A percentile compares a stretch with the other conserved stretches of the same genome.
These are phyloP conservation scores for Phaethornis superciliosus DNA, from an alignment of 2,113 vertebrate genomes.

Conservation along the genomic window DNA sequence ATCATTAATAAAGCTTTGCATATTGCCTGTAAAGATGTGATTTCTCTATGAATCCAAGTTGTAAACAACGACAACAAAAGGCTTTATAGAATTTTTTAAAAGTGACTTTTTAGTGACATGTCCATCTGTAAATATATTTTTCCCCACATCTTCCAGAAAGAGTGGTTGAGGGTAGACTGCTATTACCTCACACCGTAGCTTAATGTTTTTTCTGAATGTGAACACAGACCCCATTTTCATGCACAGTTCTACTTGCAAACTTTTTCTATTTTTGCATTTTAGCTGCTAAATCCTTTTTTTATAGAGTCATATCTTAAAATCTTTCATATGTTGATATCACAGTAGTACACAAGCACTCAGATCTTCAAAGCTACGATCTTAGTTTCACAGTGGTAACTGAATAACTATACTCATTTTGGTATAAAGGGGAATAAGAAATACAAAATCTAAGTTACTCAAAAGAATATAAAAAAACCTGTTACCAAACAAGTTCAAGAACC, in stretches of 20 bases:
- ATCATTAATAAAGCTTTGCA: not conserved
- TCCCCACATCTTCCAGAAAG: not conserved
- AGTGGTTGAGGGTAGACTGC: not conserved
- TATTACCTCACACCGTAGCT: not conserved
- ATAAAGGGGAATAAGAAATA: not conserved
- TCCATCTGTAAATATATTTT: not conserved
- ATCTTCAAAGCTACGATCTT: not conserved
- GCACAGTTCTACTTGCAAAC: not conserved
- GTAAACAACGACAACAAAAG: not conserved
- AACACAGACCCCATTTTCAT: not conserved
- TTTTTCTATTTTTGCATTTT: not conserved
- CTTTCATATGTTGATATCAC: not conserved
- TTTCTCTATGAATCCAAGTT: not conserved
- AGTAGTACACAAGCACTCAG: not conserved
- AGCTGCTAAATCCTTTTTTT: not conserved
- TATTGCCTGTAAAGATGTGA: not conserved
- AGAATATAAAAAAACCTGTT: not conserved
- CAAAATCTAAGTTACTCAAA: not conserved
- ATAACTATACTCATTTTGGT: not conserved
- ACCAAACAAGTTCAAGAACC: not conserved
- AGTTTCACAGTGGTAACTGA: not conserved
- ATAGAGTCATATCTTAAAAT: not conserved
- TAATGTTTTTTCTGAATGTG: not conserved
- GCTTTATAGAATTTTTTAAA: not conserved
- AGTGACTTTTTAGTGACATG: not conserved